Evolutionary conservation across 2,888 invertebrate genomes (phyloP), one percentile per base, ranked within the genome.

Genomic region (Idaea straminata): DNA sequence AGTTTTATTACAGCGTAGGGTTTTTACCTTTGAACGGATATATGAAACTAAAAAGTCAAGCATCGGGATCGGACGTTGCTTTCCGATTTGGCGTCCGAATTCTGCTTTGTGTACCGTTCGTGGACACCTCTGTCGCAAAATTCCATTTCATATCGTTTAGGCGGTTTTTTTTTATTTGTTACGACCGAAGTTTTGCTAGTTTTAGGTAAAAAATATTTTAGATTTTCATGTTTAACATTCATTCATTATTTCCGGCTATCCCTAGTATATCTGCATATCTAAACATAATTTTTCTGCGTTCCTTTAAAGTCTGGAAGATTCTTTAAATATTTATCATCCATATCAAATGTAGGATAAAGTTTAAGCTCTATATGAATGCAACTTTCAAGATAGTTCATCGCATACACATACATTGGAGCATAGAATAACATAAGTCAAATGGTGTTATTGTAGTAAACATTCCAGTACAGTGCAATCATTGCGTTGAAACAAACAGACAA

Each of bases 401-500:
- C 13, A 47, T 10, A 7, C 47, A 47, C 13, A 13, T 13, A 47
- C 47, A 47, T 47, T 0, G 7, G 47, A 47, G 13, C 47, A 47
- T 47, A 47, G 13, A 7, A 7, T 47, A 47, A 2, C 47, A 4
- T 47, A 7, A 4, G 10, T 13, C 47, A 47, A 4, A 47, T 10
- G 47, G 13, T 13, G 47, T 47, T 47, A 47, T 47, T 47, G 13
- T 47, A 47, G 47, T 7, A 47, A 47, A 47, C 47, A 47, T 47
- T 7, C 47, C 47, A 13, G 13, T 47, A 47, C 10, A 47, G 47
- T 58, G 58, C 58, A 58, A 58, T 62, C 59, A 66, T 57, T 25
- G 69, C 61, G 60, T 66, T 67, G 69, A 72, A 78, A 78, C 69
- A 67, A 71, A 67, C 36, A 60, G 69, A 77, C 74, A 77, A 72